Base-by-base conservation (phyloP, 1,140 invertebrate genomes). In the Tetramorium simillimum region DNA sequence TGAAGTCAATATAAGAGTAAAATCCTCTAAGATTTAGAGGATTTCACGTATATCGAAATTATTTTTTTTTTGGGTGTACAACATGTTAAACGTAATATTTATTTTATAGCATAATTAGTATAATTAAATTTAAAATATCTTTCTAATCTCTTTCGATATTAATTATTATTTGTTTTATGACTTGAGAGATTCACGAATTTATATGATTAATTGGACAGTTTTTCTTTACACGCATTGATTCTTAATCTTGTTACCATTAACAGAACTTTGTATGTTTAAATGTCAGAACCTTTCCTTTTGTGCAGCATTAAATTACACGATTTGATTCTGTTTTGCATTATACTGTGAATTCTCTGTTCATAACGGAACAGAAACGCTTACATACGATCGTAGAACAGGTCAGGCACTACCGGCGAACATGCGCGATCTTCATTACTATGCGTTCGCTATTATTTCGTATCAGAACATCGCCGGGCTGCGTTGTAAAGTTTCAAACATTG, bases 401-500 rank as follows among this genome's bases (percentile, higher is more conserved):
- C 69, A 46, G 37, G 62, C 46, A 7, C 18, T 33, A 53, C 73
- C 16, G 37, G 10, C 5, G 53, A 78, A 63, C 75, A 43, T 40
- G 49, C 16, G 49, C 21, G 65, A 81, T 81, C 78, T 81, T 81
- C 78, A 81, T 81, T 88, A 82, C 53, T 72, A 56, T 75, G 43
- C 77, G 46, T 46, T 46, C 72, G 70, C 69, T 88, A 91, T 92
- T 91, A 91, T 91, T 91, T 81, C 69, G 75, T 90, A 91, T 92
- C 89, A 82, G 82, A 92, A 80, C 85, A 89, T 89, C 84, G 84
- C 60, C 84, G 69, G 84, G 75, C 67, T 60, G 82, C 58, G 80
- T 51, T 46, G 86, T 65, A 92, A 93, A 93, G 91, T 93, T 93
- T 85, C 77, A 76, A 89, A 91, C 92, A 80, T 87, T 88, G 91